Base-by-base conservation (phyloP, 2,113 vertebrate genomes). In the Percina caprodes region DNA sequence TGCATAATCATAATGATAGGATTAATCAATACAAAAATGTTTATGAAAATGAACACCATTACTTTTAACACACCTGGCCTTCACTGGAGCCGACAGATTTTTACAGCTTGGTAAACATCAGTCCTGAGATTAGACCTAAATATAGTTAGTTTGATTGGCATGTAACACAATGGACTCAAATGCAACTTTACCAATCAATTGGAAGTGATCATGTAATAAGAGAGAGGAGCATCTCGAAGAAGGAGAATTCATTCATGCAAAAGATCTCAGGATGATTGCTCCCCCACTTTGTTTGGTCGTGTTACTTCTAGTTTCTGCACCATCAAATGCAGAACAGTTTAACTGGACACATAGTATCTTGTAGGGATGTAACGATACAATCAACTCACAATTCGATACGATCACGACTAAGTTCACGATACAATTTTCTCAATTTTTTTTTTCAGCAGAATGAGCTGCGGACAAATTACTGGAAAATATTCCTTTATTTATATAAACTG, bases 121-220 rank as follows among this genome's bases (percentile, higher is more conserved):
- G 70, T 87, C 89, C 89, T 91, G 88, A 90, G 89, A 81, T 84
- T 69, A 59, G 69, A 87, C 59, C 69, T 70, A 52, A 67, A 63
- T 55, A 56, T 24, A 42, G 24, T 48, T 71, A 3, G 51, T 60
- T 66, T 81, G 55, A 85, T 65, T 60, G 16, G 63, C 8, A 26
- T 35, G 42, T 56, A 54, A 42, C 72, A 45, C 55, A 82, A 5
- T 16, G n/a, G 86, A 87, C n/a, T 19, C 13, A 78, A 82, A 78
- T 49, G 18, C 75, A 60, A 45, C 48, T 55, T 46, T 30, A 60
- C 69, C 63, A 12, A 12, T 69, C 62, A 55, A 24, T 51, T 52
- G 71, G 52, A 67, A 52, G 16, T 23, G 51, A 84, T 80, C 9
- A 30, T 69, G 59, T 67, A 11, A 72, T 26, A 56, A 48, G 61